Conservation (phyloP, 2,888 invertebrate species). For the Therioaphis trifolii region DNA sequence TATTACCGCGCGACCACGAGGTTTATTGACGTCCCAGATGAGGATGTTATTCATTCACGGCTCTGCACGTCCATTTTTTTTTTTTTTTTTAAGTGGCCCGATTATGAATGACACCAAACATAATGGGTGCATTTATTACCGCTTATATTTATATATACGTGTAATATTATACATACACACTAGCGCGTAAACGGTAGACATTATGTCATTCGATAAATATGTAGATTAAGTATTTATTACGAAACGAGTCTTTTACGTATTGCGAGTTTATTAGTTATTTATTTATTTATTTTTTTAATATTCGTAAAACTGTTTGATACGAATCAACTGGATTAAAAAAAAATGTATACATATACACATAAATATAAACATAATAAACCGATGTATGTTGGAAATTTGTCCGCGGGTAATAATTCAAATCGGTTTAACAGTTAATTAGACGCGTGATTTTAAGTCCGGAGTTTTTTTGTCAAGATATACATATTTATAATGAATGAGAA, state of each 20-base stretch:
- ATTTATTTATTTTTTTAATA: neutral
- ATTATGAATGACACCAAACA: slow-evolving; percentile 56
- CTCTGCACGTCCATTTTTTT: slow-evolving; percentile 43
- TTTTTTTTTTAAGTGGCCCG: slow-evolving; percentile 55
- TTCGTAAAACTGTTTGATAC: neutral
- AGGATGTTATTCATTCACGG: slow-evolving; percentile 61
- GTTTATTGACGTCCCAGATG: slow-evolving; percentile 55
- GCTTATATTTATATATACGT: neutral
- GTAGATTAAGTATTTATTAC: neutral
- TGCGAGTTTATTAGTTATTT: neutral
- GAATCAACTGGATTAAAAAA: neutral
- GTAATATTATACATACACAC: neutral
- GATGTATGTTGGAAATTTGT: too few relatives aligned
- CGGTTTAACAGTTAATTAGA: too few relatives aligned
- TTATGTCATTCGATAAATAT: slow-evolving; percentile 24
- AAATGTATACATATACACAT: too few relatives aligned
- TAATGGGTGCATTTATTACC: slow-evolving; percentile 44
- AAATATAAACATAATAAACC: too few relatives aligned
- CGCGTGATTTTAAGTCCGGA: too few relatives aligned
- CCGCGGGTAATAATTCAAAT: too few relatives aligned
- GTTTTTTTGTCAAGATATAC: too few relatives aligned
- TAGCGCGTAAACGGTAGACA: neutral
- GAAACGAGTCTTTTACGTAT: neutral
- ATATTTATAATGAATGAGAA: too few relatives aligned
- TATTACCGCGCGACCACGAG: neutral